phyloP scores from a whole-genome alignment of 2,113 vertebrate species.

The Hippocampus comes region DNA sequence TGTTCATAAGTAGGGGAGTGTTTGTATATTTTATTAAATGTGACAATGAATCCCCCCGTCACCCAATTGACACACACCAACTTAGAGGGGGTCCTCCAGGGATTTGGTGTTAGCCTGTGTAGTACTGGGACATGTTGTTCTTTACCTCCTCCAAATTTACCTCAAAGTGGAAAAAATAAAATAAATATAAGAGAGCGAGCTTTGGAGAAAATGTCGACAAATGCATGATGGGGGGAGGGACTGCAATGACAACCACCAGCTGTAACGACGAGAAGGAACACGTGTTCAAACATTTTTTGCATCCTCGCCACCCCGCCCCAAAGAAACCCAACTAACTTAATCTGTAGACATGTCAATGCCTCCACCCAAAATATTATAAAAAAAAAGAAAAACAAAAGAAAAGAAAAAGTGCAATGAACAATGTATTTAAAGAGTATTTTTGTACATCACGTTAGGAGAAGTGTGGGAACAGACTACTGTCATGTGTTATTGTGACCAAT shows the following conservation, averaged over 20 bases:
- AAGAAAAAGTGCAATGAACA: conserved; percentile 58
- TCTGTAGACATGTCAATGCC: conserved; percentile 22
- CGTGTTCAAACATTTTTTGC: conserved; percentile 32
- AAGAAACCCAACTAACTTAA: conserved; percentile 37
- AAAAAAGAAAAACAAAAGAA: neutral
- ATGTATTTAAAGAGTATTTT: conserved; percentile 57
- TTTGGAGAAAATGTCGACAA: conserved; percentile 18
- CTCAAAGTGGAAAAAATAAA: conserved; percentile 37
- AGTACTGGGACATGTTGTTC: conserved; percentile 59
- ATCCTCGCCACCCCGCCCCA: conserved; percentile 41
- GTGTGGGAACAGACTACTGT: conserved; percentile 23
- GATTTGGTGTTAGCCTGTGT: conserved; percentile 60
- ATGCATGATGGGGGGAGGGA: conserved; percentile 57
- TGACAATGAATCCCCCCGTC: conserved; percentile 61
- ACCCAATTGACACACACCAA: conserved; percentile 57
- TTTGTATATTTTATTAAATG: conserved; percentile 74
- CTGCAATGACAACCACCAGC: conserved; percentile 62
- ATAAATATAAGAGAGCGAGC: conserved; percentile 4
- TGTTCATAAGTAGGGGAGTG: conserved; percentile 73
- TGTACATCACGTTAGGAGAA: conserved; percentile 33
- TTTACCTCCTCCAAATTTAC: conserved; percentile 75
- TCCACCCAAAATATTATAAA: conserved; percentile 42
- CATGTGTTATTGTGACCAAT: conserved; percentile 27
- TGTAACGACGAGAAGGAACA: conserved; percentile 35
- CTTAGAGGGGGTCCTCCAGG: conserved; percentile 48